These are phyloP conservation scores for Zapornia atra DNA, from an alignment of 2,113 vertebrate species.

Conservation along the genomic window DNA sequence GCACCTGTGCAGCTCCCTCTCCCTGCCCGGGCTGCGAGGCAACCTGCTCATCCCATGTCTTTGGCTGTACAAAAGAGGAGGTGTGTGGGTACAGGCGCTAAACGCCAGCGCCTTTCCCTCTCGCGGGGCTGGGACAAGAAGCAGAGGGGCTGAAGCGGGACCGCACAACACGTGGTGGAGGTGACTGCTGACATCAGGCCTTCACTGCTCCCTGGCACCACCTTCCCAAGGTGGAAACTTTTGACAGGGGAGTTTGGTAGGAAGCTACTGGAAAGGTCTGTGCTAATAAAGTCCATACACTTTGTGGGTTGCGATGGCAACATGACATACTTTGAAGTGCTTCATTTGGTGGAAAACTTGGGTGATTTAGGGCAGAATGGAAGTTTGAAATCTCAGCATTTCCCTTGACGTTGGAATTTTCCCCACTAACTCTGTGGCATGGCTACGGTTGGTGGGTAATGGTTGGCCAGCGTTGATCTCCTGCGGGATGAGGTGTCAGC, in stretches of 20 bases:
- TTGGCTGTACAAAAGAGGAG: background rate
- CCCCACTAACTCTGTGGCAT: background rate
- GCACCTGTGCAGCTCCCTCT: background rate
- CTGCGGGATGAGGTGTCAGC: background rate
- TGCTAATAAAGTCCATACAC: background rate
- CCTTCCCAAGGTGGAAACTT: background rate
- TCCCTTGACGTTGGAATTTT: background rate
- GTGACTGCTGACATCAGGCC: background rate
- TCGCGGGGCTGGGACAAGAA: background rate
- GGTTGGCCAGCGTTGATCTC: background rate
- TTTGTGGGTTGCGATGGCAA: conserved; percentile 14
- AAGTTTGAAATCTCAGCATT: background rate
- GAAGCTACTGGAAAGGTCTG: background rate
- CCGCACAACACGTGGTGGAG: background rate
- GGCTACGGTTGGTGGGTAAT: background rate
- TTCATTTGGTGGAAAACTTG: background rate
- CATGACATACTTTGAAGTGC: background rate
- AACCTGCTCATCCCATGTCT: background rate
- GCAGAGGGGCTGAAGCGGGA: background rate
- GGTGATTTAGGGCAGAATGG: background rate
- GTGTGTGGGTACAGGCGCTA: accelerated
- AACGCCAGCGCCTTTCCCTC: accelerated
- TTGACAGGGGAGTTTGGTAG: background rate
- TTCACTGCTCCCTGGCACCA: accelerated
- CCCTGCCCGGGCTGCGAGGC: background rate